phyloP scores from a whole-genome alignment of 2,113 vertebrate genomes.

The Pygoscelis antarcticus region DNA sequence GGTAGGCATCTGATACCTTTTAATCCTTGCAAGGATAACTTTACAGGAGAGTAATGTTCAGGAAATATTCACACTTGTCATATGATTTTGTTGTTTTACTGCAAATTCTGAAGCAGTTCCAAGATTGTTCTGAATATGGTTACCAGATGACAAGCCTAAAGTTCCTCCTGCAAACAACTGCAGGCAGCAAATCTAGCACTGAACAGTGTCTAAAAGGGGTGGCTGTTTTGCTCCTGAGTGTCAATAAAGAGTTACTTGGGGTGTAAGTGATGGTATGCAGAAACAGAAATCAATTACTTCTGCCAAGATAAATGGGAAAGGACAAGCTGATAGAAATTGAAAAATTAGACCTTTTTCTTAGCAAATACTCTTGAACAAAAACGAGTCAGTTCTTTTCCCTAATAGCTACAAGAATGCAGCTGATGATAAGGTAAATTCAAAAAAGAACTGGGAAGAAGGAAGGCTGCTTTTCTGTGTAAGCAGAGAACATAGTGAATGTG shows the following conservation, averaged over 20 bases:
- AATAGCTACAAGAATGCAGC: neutral
- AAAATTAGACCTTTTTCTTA: neutral
- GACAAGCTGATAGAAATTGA: neutral
- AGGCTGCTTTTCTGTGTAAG: neutral
- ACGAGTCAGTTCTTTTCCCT: neutral
- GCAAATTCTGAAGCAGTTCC: neutral
- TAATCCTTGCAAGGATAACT: neutral
- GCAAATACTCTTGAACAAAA: neutral
- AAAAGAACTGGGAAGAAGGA: neutral
- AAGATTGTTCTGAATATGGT: neutral
- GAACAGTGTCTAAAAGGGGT: neutral
- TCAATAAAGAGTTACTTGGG: neutral
- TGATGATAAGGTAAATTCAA: neutral
- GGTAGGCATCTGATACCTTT: neutral
- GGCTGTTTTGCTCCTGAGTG: neutral
- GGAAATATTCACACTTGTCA: neutral
- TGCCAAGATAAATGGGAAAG: neutral
- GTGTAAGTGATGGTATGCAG: neutral
- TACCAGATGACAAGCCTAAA: neutral
- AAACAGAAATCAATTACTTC: neutral
- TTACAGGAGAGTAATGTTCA: neutral
- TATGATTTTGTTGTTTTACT: neutral
- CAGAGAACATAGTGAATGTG: rapidly evolving
- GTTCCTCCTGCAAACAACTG: neutral
- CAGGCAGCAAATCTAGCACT: neutral